phyloP scores from a whole-genome alignment of 37 sponge, comb jelly and placozoan species.

The Axinella damicornis region DNA sequence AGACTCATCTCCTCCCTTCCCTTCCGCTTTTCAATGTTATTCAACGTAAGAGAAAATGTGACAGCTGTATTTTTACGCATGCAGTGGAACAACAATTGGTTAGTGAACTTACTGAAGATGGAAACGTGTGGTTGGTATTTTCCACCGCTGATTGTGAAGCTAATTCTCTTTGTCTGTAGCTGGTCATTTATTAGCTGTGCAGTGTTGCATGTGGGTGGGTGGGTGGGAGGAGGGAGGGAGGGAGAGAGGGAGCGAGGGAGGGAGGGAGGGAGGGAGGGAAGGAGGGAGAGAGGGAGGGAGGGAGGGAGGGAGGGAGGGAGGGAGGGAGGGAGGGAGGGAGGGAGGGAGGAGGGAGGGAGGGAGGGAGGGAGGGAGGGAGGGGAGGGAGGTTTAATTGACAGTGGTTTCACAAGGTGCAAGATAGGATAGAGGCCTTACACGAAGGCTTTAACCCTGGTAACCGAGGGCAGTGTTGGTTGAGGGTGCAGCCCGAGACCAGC shows the following conservation, averaged over 20 bases:
- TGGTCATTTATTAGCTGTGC: conserved; percentile 72
- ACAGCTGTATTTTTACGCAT: neutral
- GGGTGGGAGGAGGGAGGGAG: neutral
- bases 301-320: conserved; percentile 4
- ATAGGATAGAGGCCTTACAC: too few species aligned
- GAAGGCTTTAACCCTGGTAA: too few species aligned
- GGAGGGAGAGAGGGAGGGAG: neutral
- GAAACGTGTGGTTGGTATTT: conserved; percentile 64
- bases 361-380: too few species aligned
- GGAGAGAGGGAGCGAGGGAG: neutral
- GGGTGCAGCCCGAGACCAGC: too few species aligned
- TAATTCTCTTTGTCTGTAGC: conserved; percentile 74
- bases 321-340: conserved; percentile 1
- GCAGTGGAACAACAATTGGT: neutral
- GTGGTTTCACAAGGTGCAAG: too few species aligned
- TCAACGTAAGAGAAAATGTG: too few species aligned
- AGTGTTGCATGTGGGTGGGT: neutral
- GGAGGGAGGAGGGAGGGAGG: neutral
- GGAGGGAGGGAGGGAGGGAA: neutral
- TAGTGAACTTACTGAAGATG: conserved; percentile 71
- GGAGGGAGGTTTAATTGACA: neutral
- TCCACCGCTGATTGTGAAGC: conserved; percentile 64
- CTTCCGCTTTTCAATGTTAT: too few species aligned
- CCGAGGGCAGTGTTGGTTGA: too few species aligned
- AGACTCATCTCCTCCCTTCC: too few species aligned